phyloP scores from a whole-genome alignment of 2,113 vertebrate species.

The Phylloscopus whistleri region DNA sequence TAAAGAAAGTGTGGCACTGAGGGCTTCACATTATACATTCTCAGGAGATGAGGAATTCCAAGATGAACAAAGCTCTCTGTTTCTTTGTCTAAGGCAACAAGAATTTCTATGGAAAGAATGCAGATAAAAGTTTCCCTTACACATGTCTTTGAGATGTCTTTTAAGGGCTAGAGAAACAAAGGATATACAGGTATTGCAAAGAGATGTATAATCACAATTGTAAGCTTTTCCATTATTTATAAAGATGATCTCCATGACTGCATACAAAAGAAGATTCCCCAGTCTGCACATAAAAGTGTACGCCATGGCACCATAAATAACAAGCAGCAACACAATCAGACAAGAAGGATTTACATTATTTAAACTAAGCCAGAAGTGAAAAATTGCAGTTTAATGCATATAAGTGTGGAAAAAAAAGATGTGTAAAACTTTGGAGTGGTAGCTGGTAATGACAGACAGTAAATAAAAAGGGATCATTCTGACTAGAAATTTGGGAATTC shows the following conservation, averaged over 20 bases:
- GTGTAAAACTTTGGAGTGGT: conserved; percentile 24
- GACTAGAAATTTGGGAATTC: not conserved
- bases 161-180: conserved; percentile 23
- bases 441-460: conserved; percentile 17
- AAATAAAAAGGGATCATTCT: not conserved
- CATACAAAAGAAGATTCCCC: conserved; percentile 42
- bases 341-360: conserved; percentile 56
- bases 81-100: not conserved
- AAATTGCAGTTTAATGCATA: conserved; percentile 38
- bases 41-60: not conserved
- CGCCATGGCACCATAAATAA: conserved; percentile 22
- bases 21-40: not conserved
- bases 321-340: conserved; percentile 17
- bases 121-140: not conserved
- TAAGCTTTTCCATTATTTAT: conserved; percentile 58
- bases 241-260: conserved; percentile 39
- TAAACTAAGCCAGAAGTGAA: conserved; percentile 38
- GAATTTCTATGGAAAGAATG: not conserved
- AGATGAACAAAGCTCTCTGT: not conserved
- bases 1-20: not conserved
- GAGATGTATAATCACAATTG: conserved; percentile 44
- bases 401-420: not conserved
- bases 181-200: not conserved
- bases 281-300: not conserved
- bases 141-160: not conserved